Percentiles rank a stretch among this genome's conserved stretches.
Evolutionary conservation across 2,797 vertebrate genomes (phyloP).

Genomic region (Euphonia xanthogaster): DNA sequence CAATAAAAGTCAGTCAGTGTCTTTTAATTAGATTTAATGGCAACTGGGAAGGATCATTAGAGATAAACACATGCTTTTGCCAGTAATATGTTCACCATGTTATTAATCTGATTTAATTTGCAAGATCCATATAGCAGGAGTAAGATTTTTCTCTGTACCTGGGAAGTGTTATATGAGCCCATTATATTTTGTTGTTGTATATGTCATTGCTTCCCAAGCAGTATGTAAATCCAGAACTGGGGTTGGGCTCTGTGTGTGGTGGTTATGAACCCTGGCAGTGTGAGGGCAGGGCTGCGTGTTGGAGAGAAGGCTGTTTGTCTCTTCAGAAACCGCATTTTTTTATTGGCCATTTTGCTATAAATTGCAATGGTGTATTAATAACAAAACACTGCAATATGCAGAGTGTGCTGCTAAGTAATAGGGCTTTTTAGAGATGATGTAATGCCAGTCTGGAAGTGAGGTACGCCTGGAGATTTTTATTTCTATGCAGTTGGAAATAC

Average conservation of each 20-base stretch:
- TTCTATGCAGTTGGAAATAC: conserved; percentile 38
- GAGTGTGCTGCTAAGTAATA: conserved; percentile 1
- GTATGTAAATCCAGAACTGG: neutral
- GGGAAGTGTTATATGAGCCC: neutral
- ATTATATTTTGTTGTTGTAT: neutral
- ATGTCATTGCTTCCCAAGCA: neutral
- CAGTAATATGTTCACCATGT: neutral
- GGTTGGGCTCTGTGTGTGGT: neutral
- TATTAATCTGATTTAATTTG: conserved; percentile 55
- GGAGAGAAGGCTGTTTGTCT: neutral
- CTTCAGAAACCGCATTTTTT: neutral
- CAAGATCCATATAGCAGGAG: neutral
- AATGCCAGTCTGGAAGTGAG: conserved; percentile 11
- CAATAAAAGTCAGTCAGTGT: conserved; percentile 25
- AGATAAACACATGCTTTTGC: conserved; percentile 46
- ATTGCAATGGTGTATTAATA: neutral
- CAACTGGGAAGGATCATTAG: conserved; percentile 34
- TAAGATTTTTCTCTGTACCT: neutral
- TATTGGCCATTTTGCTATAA: neutral
- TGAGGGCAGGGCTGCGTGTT: neutral
- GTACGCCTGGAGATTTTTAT: neutral
- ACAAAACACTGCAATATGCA: neutral
- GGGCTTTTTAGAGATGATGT: conserved; percentile 12
- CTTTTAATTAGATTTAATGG: conserved; percentile 52
- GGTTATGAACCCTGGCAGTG: neutral